Percentiles rank a stretch among this genome's conserved stretches.
Conservation (phyloP, 1,140 invertebrate genomes). For the Brachionus rotundiformis region DNA sequence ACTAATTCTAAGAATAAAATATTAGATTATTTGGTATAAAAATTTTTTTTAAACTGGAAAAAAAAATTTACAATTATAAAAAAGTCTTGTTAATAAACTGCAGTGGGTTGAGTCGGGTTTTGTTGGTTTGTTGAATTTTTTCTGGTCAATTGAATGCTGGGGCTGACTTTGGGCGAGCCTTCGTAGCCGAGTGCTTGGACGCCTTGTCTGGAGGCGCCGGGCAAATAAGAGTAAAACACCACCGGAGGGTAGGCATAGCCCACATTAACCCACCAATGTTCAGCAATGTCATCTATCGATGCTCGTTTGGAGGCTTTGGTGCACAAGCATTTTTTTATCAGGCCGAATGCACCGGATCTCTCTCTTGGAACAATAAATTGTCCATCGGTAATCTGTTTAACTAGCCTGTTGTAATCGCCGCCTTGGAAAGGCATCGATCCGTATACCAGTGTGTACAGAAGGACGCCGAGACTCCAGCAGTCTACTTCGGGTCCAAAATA, state of each 20-base stretch:
- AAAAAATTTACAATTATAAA: not conserved
- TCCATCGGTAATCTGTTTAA: constrained; percentile 92
- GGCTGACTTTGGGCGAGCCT: constrained; percentile 50
- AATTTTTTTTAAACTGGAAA: not conserved
- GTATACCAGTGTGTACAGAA: constrained; percentile 95
- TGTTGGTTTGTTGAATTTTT: constrained; percentile 27
- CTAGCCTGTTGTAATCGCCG: constrained; percentile 91
- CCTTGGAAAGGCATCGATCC: constrained; percentile 99
- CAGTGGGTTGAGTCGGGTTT: not conserved
- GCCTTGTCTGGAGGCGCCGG: constrained; percentile 29
- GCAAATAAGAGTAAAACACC: constrained; percentile 46
- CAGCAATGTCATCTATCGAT: constrained; percentile 88
- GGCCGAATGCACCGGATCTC: constrained; percentile 85
- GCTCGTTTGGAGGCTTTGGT: constrained; percentile 84
- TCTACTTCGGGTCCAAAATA: constrained; percentile 92
- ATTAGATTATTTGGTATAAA: not conserved
- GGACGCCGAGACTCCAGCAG: constrained; percentile 94
- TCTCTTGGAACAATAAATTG: constrained; percentile 95
- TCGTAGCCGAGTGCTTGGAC: constrained; percentile 49
- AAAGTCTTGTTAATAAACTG: constrained; percentile 26
- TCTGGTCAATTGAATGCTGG: constrained; percentile 35
- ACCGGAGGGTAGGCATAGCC: constrained; percentile 67
- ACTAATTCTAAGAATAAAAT: not conserved
- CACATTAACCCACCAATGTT: constrained; percentile 87
- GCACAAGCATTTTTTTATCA: constrained; percentile 90